Evolutionary conservation across 2,797 vertebrate species (phyloP).

Genomic region (Tolypeutes matacus): DNA sequence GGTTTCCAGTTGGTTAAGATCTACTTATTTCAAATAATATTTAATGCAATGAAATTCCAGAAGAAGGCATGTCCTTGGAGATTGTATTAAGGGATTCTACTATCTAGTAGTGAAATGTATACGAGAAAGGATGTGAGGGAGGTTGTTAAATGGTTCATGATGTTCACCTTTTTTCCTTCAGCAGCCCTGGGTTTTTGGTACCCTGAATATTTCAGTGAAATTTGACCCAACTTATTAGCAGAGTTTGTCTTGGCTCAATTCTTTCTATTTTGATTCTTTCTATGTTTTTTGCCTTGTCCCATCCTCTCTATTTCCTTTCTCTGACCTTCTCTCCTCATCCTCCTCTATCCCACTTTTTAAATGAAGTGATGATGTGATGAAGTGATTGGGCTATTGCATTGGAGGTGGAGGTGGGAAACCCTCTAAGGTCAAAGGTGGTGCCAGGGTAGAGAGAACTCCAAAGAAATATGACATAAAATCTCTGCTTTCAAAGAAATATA

Average conservation of each 20-base stretch:
- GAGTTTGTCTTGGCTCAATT: background rate
- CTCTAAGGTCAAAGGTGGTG: background rate
- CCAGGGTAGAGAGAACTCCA: background rate
- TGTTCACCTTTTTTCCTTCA: background rate
- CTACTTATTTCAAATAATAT: background rate
- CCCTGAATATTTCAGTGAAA: background rate
- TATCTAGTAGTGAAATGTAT: background rate
- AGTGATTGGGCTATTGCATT: conserved; percentile 1
- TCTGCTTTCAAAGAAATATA: conserved; percentile 37
- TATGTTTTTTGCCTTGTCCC: background rate
- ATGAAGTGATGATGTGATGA: background rate
- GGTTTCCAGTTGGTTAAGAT: background rate
- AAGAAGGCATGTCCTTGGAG: background rate
- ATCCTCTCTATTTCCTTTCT: background rate
- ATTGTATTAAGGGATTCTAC: background rate
- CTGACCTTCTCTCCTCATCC: background rate
- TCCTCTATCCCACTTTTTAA: background rate
- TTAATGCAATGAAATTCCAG: background rate
- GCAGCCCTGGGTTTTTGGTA: background rate
- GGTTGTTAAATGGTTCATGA: rapidly evolving
- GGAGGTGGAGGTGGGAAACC: background rate
- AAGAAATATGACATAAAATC: background rate
- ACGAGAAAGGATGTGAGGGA: background rate
- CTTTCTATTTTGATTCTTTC: background rate
- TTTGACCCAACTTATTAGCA: background rate